A percentile compares a stretch with the other conserved stretches of the same genome.
These are phyloP conservation scores for Belonocnema kinseyi DNA, from an alignment of 1,140 invertebrate species.

Conservation along the genomic window DNA sequence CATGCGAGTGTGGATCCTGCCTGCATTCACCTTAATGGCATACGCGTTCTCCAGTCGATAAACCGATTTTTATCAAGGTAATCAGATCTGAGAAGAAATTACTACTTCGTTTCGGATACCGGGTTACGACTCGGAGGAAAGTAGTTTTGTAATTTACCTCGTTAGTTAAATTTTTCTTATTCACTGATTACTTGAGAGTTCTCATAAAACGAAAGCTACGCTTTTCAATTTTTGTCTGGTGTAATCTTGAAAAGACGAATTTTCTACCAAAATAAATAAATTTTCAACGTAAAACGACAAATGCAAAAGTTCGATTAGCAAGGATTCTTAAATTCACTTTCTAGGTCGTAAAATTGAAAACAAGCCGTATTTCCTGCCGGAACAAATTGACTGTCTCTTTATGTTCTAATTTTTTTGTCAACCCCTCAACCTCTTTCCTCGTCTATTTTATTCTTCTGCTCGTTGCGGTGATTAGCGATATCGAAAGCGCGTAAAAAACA, in stretches of 20 bases:
- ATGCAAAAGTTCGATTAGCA: no score
- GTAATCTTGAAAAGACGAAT: conserved; percentile 41
- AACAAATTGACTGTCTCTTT: conserved; percentile 60
- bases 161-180: conserved; percentile 11
- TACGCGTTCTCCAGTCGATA: conserved; percentile 22
- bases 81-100: conserved; percentile 37
- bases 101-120: conserved; percentile 36
- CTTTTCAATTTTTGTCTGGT: neutral
- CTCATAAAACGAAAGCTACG: conserved; percentile 10
- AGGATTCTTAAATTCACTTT: conserved; percentile 68
- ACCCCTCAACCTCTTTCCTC: conserved; percentile 30
- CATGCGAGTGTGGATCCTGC: conserved; percentile 14
- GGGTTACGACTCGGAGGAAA: conserved; percentile 21
- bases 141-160: conserved; percentile 31
- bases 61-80: conserved; percentile 22
- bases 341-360: conserved; percentile 70
- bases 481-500: conserved; percentile 37
- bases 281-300: no score
- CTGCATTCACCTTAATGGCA: conserved; percentile 25
- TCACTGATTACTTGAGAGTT: conserved; percentile 15
- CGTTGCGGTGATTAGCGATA: conserved; percentile 43
- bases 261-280: no score
- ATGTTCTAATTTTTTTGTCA: conserved; percentile 54
- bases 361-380: conserved; percentile 53
- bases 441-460: conserved; percentile 44